A percentile compares a stretch with the other conserved stretches of the same genome.
Conservation (phyloP, 2,888 invertebrate species). For the Campopleginae sp. region DNA sequence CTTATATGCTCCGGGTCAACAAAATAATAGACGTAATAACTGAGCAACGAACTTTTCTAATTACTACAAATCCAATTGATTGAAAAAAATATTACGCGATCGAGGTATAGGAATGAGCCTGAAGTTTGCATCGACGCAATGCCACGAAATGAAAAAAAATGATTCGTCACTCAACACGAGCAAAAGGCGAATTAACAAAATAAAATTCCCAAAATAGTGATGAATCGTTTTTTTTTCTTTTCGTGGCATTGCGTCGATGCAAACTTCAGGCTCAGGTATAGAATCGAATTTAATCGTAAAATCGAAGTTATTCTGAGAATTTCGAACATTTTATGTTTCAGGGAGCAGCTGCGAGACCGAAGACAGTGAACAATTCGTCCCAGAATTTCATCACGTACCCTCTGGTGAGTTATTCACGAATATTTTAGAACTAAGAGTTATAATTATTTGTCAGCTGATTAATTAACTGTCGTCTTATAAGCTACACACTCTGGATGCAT, state of each 20-base stretch:
- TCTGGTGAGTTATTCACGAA: conserved; percentile 72
- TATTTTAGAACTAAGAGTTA: background rate
- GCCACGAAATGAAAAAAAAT: no score
- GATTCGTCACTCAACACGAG: no score
- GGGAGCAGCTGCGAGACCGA: conserved; percentile 86
- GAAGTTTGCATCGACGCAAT: no score
- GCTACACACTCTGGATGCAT: background rate
- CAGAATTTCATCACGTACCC: conserved; percentile 82
- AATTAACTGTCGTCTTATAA: background rate
- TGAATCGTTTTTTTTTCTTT: no score
- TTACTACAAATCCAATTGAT: background rate
- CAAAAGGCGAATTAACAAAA: no score
- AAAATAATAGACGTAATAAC: conserved; percentile 11
- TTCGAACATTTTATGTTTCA: conserved; percentile 75
- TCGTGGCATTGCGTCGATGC: no score
- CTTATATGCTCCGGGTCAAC: conserved; percentile 15
- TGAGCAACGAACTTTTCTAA: background rate
- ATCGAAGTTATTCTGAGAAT: background rate
- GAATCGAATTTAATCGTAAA: background rate
- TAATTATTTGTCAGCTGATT: background rate
- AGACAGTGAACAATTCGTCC: conserved; percentile 85
- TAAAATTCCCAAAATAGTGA: no score
- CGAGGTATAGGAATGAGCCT: no score
- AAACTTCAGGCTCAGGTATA: no score
- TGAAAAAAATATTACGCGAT: background rate